Evolutionary conservation across 2,113 vertebrate genomes (phyloP), one percentile per base, ranked within the genome.

Genomic region (Lepisosteus oculatus): DNA sequence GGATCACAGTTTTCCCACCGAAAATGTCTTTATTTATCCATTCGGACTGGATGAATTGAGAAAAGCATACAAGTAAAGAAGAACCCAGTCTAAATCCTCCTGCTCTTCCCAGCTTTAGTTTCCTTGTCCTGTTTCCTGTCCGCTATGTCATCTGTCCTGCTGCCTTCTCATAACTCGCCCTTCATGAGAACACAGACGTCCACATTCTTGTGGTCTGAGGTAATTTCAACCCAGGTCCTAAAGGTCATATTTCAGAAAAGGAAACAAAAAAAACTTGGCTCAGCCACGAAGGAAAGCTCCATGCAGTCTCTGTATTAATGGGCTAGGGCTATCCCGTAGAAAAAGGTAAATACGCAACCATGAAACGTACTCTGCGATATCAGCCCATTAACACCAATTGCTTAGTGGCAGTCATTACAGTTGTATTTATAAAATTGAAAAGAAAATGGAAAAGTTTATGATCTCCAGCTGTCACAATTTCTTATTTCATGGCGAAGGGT

Each of bases 31-130:
- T 29, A 29, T 29, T 29, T 29, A 29, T 29, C 29, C 29, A 29
- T 29, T 29, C 29, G 29, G 29, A 29, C 29, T 29, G 29, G 29
- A 29, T 43, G 55, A 67, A 63, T 14, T 64, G 61, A 55, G 41
- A 64, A 42, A 44, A 68, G 44, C 65, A 63, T 59, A 55, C 66
- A 66, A 72, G 66, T 56, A 41, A 15, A 57, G 2, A 44, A 61
- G 43, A 15, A 47, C 47, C 47, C 3, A 44, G 12, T 4, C 43
- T 13, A 12, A 12, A 8, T 4, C 43, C 29, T 56, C 55, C 11
- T 17, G 54, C 8, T 29, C 45, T 54, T 51, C 41, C 65, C 13
- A n/a, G 11, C 45, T 15, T 59, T 12, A 15, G 67, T 59, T 12
- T 55, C 64, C 29, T 55, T 65, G n/a, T 41, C 29, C 29, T 29